phyloP scores from a whole-genome alignment of 2,888 invertebrate genomes.

The Hyalella azteca region DNA sequence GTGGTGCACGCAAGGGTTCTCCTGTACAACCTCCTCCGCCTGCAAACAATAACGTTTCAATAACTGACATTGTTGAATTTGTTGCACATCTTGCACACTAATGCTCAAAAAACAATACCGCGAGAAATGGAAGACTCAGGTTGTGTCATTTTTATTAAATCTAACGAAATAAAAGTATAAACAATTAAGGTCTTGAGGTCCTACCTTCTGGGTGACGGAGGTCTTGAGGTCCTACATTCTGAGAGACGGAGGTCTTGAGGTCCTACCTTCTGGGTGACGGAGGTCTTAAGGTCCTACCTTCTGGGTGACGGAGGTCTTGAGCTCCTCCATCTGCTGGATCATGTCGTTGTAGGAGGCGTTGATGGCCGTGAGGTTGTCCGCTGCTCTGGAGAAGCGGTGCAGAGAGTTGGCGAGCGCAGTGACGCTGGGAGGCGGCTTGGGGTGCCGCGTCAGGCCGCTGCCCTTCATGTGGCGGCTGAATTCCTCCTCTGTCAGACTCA shows the following conservation, averaged over 20 bases:
- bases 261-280: not conserved
- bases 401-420: slow-evolving; percentile 22
- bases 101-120: not conserved
- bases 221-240: not conserved
- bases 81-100: not conserved
- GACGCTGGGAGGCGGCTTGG: slow-evolving; percentile 55
- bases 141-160: too few relatives aligned
- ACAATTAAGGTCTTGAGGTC: not conserved
- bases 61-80: not conserved
- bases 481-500: slow-evolving; percentile 88
- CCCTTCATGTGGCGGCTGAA: slow-evolving; percentile 94
- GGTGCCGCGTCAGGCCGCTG: slow-evolving; percentile 77
- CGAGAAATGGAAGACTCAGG: too few relatives aligned
- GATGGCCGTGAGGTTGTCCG: not conserved
- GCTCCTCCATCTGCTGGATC: not conserved
- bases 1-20: not conserved
- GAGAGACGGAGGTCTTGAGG: not conserved
- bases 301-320: not conserved
- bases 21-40: not conserved
- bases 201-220: not conserved
- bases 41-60: not conserved
- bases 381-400: not conserved
- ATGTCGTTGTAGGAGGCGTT: slow-evolving; percentile 1
- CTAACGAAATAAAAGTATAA: not conserved
- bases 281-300: not conserved